A percentile compares a stretch with the other conserved stretches of the same genome.
Conservation (phyloP, 2,888 invertebrate species). For the Lutraria lutraria region DNA sequence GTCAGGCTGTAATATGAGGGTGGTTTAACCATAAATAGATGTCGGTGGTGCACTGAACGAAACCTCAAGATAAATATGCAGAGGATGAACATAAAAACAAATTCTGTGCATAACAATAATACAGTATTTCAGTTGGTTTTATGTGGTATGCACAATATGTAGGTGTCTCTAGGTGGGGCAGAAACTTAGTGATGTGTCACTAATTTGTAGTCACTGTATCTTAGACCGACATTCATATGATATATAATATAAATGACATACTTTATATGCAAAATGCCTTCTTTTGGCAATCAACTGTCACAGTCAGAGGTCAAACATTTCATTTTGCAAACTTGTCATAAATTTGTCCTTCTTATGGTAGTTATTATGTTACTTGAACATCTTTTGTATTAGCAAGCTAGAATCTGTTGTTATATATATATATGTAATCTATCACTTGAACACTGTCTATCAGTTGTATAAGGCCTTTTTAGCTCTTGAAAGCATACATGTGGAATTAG, state of each 20-base stretch:
- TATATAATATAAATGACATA: background rate
- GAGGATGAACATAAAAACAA: background rate
- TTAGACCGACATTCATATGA: background rate
- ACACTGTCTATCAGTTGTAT: too few species aligned
- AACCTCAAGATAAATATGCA: background rate
- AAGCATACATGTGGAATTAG: too few species aligned
- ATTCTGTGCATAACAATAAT: background rate
- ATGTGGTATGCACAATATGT: background rate
- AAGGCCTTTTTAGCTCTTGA: too few species aligned
- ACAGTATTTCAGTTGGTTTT: background rate
- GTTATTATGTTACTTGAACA: background rate
- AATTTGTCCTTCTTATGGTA: background rate
- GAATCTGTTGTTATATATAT: too few species aligned
- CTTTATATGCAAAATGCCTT: background rate
- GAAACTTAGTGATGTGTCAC: background rate
- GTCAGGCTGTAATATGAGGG: too few species aligned
- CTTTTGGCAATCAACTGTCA: background rate
- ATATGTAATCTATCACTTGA: too few species aligned
- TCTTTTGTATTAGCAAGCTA: background rate
- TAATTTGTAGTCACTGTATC: conserved; percentile 2
- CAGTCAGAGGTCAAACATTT: background rate
- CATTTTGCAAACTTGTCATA: background rate
- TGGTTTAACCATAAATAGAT: too few species aligned
- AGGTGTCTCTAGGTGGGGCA: background rate
- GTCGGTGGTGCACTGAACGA: background rate